Percentiles rank a stretch among this genome's conserved stretches.
These are phyloP conservation scores for Xiphias gladius DNA, from an alignment of 2,113 vertebrate species.

Conservation along the genomic window DNA sequence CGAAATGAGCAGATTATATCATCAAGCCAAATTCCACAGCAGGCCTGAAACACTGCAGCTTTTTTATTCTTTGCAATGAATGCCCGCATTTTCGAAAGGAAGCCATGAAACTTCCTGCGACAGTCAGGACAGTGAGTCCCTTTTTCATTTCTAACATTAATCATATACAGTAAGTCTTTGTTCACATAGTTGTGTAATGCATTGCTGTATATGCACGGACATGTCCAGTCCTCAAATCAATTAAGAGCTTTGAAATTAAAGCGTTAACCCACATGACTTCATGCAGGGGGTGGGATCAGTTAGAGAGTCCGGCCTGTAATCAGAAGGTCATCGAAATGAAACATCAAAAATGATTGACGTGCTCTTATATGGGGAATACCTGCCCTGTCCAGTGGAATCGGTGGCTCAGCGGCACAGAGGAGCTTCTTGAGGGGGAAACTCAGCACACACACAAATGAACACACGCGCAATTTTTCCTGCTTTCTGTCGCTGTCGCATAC, in stretches of 20 bases:
- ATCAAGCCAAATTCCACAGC: neutral
- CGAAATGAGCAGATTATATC: neutral
- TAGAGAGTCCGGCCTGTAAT: neutral
- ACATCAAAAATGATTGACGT: neutral
- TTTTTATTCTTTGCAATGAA: neutral
- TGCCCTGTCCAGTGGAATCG: no score
- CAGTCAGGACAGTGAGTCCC: neutral
- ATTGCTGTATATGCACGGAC: neutral
- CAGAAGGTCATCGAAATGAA: neutral
- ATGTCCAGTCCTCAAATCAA: neutral
- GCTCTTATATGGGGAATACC: neutral
- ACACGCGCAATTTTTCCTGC: no score
- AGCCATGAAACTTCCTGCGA: neutral
- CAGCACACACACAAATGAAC: no score
- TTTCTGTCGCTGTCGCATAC: no score
- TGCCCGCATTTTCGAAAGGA: conserved; percentile 5
- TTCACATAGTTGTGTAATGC: neutral
- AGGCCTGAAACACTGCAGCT: neutral
- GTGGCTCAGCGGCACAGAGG: no score
- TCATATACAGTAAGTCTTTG: neutral
- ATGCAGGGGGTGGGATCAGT: neutral
- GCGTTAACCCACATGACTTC: neutral
- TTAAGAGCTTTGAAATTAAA: neutral
- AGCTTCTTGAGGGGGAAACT: no score
- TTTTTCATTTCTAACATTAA: neutral